Percentiles rank a stretch among this genome's conserved stretches.
Conservation (phyloP, 2,797 vertebrate genomes). For the Sebastes paucispinis region DNA sequence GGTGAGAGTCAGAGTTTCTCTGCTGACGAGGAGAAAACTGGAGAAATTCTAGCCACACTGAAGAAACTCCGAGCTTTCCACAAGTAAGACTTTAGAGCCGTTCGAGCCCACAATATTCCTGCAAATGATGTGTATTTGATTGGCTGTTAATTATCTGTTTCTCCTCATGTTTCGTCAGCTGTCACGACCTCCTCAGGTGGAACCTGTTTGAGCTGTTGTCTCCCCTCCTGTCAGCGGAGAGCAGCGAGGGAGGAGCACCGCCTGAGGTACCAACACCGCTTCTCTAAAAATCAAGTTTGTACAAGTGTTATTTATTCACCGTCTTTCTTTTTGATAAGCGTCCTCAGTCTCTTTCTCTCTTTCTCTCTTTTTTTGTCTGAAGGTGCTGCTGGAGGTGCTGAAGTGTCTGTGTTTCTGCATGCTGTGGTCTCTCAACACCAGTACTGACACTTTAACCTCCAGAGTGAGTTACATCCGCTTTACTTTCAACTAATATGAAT, state of each 20-base stretch:
- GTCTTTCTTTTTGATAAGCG: background rate
- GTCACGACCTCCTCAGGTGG: slow-evolving; percentile 88
- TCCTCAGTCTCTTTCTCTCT: background rate
- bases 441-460: slow-evolving; percentile 74
- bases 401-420: slow-evolving; percentile 85
- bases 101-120: background rate
- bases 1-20: slow-evolving; percentile 73
- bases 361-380: background rate
- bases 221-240: slow-evolving; percentile 80
- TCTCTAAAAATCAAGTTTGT: background rate
- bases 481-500: background rate
- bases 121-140: background rate
- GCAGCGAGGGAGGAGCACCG: slow-evolving; percentile 69
- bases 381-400: slow-evolving; percentile 86
- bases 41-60: slow-evolving; percentile 75
- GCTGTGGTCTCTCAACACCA: slow-evolving; percentile 87
- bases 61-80: slow-evolving; percentile 88
- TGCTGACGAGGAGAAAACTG: slow-evolving; percentile 67
- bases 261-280: slow-evolving; percentile 77
- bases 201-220: slow-evolving; percentile 82
- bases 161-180: slow-evolving; percentile 69
- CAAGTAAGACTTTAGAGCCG: slow-evolving; percentile 81
- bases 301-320: background rate
- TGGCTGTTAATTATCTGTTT: background rate
- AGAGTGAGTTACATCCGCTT: slow-evolving; percentile 78